A percentile compares a stretch with the other conserved stretches of the same genome.
Conservation (phyloP, 2,797 vertebrate species). For the Macroramphosus scolopax region DNA sequence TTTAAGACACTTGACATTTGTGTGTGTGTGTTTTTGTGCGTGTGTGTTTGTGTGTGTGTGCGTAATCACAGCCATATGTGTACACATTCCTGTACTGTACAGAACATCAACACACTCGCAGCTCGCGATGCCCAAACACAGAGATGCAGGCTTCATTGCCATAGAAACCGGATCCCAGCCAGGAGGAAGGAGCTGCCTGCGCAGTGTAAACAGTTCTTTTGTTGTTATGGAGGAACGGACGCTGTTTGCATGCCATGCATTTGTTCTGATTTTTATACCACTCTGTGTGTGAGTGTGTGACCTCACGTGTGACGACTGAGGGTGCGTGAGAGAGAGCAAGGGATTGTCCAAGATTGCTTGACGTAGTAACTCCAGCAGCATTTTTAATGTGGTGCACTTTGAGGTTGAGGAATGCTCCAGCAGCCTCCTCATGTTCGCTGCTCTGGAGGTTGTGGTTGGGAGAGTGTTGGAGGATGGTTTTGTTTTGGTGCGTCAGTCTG, state of each 20-base stretch:
- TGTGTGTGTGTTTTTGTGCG: constrained; percentile 26
- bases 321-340: constrained; percentile 17
- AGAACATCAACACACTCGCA: constrained; percentile 64
- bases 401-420: constrained; percentile 47
- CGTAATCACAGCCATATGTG: constrained; percentile 72
- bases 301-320: constrained; percentile 13
- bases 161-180: constrained; percentile 69
- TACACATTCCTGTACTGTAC: constrained; percentile 68
- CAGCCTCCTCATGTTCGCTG: constrained; percentile 43
- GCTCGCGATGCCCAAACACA: constrained; percentile 67
- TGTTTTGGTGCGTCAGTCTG: constrained; percentile 26
- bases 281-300: constrained; percentile 10
- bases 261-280: constrained; percentile 48
- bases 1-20: constrained; percentile 49
- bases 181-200: constrained; percentile 61
- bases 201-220: constrained; percentile 73
- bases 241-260: constrained; percentile 61
- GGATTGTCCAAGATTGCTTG: constrained; percentile 25
- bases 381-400: constrained; percentile 42
- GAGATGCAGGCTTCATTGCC: constrained; percentile 58
- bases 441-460: constrained; percentile 45
- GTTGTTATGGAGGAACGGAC: constrained; percentile 73
- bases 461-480: constrained; percentile 13
- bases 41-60: constrained; percentile 43
- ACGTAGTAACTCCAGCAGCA: constrained; percentile 41